These are phyloP conservation scores for Xylota segnis DNA, from an alignment of 2,888 invertebrate genomes.

Conservation along the genomic window DNA sequence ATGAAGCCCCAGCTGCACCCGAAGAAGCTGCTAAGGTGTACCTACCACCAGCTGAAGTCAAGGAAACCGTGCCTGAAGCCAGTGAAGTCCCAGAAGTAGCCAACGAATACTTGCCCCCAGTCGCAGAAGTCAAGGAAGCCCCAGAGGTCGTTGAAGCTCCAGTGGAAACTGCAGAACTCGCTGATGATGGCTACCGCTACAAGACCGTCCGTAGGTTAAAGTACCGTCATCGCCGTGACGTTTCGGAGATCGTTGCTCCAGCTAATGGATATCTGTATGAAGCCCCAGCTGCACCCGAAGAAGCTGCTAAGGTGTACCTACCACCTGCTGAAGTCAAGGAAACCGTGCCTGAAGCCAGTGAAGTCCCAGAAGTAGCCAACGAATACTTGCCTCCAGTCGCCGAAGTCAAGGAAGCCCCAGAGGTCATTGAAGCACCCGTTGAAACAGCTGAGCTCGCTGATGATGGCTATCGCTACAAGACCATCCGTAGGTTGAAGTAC, in stretches of 20 bases:
- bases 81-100: conserved; percentile 27
- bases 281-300: conserved; percentile 34
- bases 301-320: conserved; percentile 24
- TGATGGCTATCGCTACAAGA: conserved; percentile 61
- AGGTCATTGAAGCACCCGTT: conserved; percentile 22
- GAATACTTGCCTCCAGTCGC: conserved; percentile 73
- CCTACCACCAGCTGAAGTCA: conserved; percentile 42
- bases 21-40: conserved; percentile 66
- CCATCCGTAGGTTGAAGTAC: conserved; percentile 40
- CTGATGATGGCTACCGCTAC: conserved; percentile 65
- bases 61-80: conserved; percentile 11
- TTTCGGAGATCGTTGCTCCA: conserved; percentile 44
- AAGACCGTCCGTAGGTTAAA: conserved; percentile 53
- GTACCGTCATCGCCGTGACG: conserved; percentile 62
- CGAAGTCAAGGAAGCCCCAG: conserved; percentile 42
- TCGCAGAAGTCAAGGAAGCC: conserved; percentile 38
- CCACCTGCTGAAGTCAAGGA: conserved; percentile 38
- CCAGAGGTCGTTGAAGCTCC: conserved; percentile 47
- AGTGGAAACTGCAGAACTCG: conserved; percentile 44
- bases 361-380: conserved; percentile 56
- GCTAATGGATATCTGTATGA: conserved; percentile 39
- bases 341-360: not conserved
- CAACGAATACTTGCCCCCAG: conserved; percentile 76
- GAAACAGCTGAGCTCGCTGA: conserved; percentile 49
- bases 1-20: conserved; percentile 77